These are phyloP conservation scores for Geophilus truncorum DNA, from an alignment of 2,888 invertebrate species.

Conservation along the genomic window DNA sequence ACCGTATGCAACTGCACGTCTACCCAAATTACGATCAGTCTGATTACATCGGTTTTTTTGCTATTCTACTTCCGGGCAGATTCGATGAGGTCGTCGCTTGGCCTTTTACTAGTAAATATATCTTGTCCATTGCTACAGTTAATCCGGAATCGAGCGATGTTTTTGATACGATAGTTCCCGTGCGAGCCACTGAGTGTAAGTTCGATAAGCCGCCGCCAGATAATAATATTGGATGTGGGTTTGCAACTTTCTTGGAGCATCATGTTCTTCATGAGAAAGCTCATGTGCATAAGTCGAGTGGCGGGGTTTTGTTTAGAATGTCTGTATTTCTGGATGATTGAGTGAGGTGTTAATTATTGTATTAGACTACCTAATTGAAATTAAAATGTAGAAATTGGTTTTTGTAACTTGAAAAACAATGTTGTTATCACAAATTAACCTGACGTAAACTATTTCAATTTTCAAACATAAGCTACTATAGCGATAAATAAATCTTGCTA, in stretches of 20 bases:
- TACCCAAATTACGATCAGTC: constrained; percentile 39
- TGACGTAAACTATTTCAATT: no score
- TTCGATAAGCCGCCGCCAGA: constrained; percentile 36
- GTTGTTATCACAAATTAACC: no score
- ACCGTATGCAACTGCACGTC: constrained; percentile 40
- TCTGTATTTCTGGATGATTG: constrained; percentile 38
- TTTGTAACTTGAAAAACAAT: no score
- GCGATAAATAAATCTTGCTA: no score
- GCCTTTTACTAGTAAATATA: constrained; percentile 41
- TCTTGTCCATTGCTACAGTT: constrained; percentile 36
- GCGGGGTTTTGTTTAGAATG: constrained; percentile 36
- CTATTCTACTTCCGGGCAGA: constrained; percentile 40
- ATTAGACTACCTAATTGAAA: no score
- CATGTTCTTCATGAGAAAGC: not conserved
- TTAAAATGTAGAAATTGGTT: no score
- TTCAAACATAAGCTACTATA: no score
- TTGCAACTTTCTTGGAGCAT: constrained; percentile 32
- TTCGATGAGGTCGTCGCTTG: constrained; percentile 40
- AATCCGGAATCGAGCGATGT: constrained; percentile 35
- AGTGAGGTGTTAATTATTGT: not conserved
- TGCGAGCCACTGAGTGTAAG: constrained; percentile 32
- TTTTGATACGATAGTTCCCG: constrained; percentile 34
- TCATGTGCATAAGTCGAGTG: constrained; percentile 34
- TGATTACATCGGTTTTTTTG: constrained; percentile 39
- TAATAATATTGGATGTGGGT: constrained; percentile 37